Base-by-base conservation (phyloP, 2,113 vertebrate genomes). In the Ursus arctos region DNA sequence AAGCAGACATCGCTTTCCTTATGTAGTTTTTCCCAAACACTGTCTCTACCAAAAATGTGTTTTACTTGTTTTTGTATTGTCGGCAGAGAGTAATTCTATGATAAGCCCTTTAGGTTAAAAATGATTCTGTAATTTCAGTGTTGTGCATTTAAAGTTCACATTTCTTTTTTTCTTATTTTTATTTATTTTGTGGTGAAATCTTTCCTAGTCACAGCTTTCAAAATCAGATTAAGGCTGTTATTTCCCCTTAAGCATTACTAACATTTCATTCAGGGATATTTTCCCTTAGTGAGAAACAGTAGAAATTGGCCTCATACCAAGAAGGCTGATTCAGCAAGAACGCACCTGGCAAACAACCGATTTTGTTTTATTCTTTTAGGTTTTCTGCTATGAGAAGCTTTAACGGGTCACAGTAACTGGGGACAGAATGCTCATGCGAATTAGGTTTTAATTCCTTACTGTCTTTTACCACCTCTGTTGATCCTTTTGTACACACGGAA, bases 271-370 rank as follows among this genome's bases (percentile, higher is more conserved):
- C 80, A 26, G 53, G 49, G 61, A 91, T 94, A 83, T 90, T 92
- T 96, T 96, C 47, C 61, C 63, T 96, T 26, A 81, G 59, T 74
- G 77, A 92, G 82, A 97, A 94, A 86, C 55, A 92, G 61, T 26
- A 94, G 80, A 97, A 95, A 69, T 19, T 96, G 98, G 94, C 95
- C 94, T 94, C 31, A 31, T n/a, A 71, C 71, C 96, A 97, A 94
- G 79, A 57, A n/a, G 93, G 59, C 94, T 98, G 97, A 98, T 83
- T 97, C 95, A 98, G 97, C 97, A 97, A 69, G 84, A 97, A 94
- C 31, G 91, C 94, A 97, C 88, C 96, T 97, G 97, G 93, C 85
- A 98, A 83, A 97, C 59, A 94, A 63, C 59, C 79, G 8, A 51
- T 94, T 90, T 88, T 53, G 26, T 53, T 88, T 94, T 61, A 94